Conservation (phyloP, 2,797 vertebrate species). For the Neoniphon sammara region DNA sequence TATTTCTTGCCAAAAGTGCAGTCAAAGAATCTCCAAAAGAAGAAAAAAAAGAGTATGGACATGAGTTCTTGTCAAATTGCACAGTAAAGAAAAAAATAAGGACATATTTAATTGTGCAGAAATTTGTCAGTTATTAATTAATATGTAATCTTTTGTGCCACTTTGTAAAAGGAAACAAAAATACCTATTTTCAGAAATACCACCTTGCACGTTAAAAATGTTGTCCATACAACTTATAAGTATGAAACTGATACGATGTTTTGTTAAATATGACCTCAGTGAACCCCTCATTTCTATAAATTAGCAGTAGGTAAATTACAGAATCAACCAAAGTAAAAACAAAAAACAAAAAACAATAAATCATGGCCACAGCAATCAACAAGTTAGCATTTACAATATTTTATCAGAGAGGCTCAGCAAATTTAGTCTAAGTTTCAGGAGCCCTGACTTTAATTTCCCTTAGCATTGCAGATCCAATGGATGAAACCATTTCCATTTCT, state of each 20-base stretch:
- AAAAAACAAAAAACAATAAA: conserved; percentile 18
- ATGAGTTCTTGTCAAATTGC: no score
- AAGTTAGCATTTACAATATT: conserved; percentile 50
- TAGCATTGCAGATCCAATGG: conserved; percentile 80
- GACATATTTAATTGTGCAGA: no score
- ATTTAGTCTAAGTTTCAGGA: conserved; percentile 68
- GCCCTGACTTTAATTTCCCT: conserved; percentile 73
- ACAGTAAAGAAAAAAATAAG: no score
- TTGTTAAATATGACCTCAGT: conserved; percentile 9
- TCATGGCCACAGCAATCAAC: conserved; percentile 35
- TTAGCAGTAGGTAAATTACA: neutral
- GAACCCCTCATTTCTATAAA: conserved; percentile 18
- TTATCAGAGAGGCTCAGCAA: conserved; percentile 68
- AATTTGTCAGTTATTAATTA: no score
- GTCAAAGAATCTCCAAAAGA: no score
- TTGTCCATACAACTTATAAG: conserved; percentile 19
- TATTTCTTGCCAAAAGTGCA: no score
- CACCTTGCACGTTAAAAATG: no score
- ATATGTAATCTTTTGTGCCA: no score
- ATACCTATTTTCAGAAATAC: no score
- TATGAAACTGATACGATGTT: conserved; percentile 22
- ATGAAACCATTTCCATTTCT: conserved; percentile 82
- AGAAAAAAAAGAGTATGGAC: no score
- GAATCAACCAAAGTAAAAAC: neutral
- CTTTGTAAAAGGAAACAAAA: no score